Percentiles rank a stretch among this genome's conserved stretches.
Evolutionary conservation across 2,888 invertebrate genomes (phyloP).

Genomic region (Noctua pronuba): DNA sequence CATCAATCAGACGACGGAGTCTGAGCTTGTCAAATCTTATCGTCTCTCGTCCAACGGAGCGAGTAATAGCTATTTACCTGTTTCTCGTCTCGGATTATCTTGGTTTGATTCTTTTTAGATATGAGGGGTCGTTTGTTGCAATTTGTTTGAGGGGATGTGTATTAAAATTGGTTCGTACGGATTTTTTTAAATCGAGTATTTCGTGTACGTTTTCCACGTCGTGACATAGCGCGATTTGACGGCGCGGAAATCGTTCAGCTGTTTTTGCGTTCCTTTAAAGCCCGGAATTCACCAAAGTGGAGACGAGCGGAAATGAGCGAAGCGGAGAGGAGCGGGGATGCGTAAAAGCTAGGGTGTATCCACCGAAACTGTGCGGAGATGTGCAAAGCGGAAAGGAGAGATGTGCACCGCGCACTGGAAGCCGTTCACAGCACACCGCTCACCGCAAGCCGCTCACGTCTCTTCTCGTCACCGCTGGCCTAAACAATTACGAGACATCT

Average conservation of each 20-base stretch:
- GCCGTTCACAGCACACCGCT: too few species aligned
- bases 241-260: not conserved
- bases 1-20: constrained; percentile 84
- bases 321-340: too few species aligned
- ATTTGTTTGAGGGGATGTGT: constrained; percentile 59
- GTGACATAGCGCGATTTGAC: not conserved
- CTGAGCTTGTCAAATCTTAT: constrained; percentile 84
- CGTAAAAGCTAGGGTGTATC: too few species aligned
- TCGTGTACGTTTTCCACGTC: not conserved
- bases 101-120: constrained; percentile 83
- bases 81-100: constrained; percentile 84
- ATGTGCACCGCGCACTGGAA: too few species aligned
- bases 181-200: constrained; percentile 41
- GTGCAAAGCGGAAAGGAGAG: too few species aligned
- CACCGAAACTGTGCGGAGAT: too few species aligned
- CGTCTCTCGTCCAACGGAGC: constrained; percentile 84
- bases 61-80: constrained; percentile 90
- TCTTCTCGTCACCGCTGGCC: too few species aligned
- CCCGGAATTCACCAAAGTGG: too few species aligned
- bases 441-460: too few species aligned
- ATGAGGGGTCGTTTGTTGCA: constrained; percentile 74
- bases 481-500: too few species aligned
- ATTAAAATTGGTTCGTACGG: constrained; percentile 41
- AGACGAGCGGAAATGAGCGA: too few species aligned
- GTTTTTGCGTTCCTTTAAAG: not conserved